Conservation (phyloP, 2,888 invertebrate genomes). For the Chamaedrilus cognettii region DNA sequence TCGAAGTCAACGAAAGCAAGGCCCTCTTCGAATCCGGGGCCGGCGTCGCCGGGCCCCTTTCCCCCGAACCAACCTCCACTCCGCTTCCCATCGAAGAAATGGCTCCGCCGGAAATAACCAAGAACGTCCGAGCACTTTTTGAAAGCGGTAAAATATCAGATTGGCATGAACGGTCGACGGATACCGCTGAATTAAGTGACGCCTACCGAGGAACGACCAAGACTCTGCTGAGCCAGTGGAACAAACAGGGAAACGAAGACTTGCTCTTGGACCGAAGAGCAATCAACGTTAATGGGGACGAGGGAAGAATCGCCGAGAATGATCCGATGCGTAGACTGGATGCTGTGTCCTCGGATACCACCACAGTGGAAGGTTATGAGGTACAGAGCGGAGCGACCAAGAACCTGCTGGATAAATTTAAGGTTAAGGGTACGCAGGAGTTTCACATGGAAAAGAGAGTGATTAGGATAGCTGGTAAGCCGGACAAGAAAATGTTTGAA, state of each 20-base stretch:
- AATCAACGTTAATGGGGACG: background rate
- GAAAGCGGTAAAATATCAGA: conserved; percentile 36
- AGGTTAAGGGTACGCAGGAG: background rate
- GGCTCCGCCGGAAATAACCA: conserved; percentile 38
- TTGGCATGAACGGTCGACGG: conserved; percentile 13
- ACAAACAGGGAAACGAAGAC: conserved; percentile 1
- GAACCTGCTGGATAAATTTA: background rate
- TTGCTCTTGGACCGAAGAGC: background rate
- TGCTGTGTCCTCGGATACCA: background rate
- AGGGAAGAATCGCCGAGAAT: conserved; percentile 1
- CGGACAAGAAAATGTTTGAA: background rate
- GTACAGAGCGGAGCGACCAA: conserved; percentile 1
- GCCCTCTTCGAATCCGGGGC: no score
- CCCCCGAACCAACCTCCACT: no score
- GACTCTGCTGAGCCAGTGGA: conserved; percentile 13
- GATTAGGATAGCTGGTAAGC: no score
- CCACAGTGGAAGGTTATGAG: background rate
- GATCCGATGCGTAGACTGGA: conserved; percentile 2
- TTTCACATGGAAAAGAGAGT: background rate
- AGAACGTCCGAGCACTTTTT: conserved; percentile 35
- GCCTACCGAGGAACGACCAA: no score
- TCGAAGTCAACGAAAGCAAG: no score
- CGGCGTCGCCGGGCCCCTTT: no score
- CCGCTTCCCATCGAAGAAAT: conserved; percentile 37
- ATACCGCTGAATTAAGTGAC: no score